These are phyloP conservation scores for Cryptus armator DNA, from an alignment of 2,888 invertebrate genomes.

Conservation along the genomic window DNA sequence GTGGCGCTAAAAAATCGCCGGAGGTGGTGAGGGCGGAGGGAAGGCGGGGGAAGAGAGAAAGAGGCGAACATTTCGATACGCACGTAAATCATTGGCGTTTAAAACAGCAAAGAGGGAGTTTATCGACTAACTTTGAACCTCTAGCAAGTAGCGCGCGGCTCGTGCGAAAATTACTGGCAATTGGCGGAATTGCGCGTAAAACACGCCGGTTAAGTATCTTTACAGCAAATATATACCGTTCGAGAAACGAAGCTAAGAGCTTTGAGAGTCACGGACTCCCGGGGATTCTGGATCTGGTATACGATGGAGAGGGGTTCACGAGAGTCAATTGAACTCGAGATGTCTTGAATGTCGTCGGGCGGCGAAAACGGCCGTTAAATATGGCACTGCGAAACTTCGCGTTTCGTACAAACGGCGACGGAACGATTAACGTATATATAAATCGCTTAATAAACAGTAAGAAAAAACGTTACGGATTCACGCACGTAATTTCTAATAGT, in stretches of 20 bases:
- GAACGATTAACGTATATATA: no score
- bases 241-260: not conserved
- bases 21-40: not conserved
- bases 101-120: not conserved
- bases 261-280: slow-evolving; percentile 9
- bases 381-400: slow-evolving; percentile 3
- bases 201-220: slow-evolving; percentile 11
- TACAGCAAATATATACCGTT: slow-evolving; percentile 7
- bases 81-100: slow-evolving; percentile 54
- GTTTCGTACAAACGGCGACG: no score
- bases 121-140: slow-evolving; percentile 2
- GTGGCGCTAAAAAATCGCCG: no score
- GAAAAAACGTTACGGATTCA: no score
- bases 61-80: slow-evolving; percentile 42
- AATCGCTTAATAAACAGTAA: no score
- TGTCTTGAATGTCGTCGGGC: not conserved
- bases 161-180: slow-evolving; percentile 60
- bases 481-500: no score
- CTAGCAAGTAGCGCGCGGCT: slow-evolving; percentile 25
- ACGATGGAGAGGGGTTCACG: slow-evolving; percentile 7
- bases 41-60: not conserved
- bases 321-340: slow-evolving; percentile 19
- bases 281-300: not conserved
- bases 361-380: not conserved
- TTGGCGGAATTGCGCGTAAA: slow-evolving; percentile 62